A percentile compares a stretch with the other conserved stretches of the same genome.
Evolutionary conservation across 2,797 vertebrate species (phyloP).

Genomic region (Labeo calbasu): DNA sequence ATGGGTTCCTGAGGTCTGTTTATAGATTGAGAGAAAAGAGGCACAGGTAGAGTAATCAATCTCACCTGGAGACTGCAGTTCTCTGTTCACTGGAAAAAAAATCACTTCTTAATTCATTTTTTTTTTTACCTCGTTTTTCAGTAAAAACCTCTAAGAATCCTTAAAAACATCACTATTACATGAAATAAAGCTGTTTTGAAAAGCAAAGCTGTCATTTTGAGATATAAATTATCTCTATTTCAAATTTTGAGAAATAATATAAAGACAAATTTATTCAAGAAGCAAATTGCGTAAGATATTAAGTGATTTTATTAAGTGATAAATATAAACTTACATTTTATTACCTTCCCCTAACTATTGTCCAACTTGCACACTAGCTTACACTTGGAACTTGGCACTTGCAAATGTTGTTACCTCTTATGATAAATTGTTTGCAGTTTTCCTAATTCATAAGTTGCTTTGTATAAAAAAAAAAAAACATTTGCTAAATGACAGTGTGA

Average conservation of each 20-base stretch:
- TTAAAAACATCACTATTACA: background rate
- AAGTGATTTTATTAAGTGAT: background rate
- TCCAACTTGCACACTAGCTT: too few species aligned
- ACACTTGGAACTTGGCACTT: too few species aligned
- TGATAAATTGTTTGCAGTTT: background rate
- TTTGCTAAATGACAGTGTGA: background rate
- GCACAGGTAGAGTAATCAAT: slow-evolving; percentile 11
- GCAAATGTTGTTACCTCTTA: too few species aligned
- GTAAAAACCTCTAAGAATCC: background rate
- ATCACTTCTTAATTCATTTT: background rate
- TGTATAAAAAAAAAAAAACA: background rate
- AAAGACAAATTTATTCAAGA: background rate
- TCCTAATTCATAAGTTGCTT: background rate
- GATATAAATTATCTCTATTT: background rate
- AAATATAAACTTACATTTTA: background rate
- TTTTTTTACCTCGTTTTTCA: background rate
- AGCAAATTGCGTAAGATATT: background rate
- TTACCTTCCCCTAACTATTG: background rate
- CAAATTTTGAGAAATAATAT: background rate
- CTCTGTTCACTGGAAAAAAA: background rate
- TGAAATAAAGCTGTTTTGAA: background rate
- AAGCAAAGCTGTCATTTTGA: background rate
- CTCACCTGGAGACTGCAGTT: background rate
- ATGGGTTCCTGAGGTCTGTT: slow-evolving; percentile 20
- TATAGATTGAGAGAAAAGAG: slow-evolving; percentile 7